Percentiles rank a stretch among this genome's conserved stretches.
Evolutionary conservation across 2,888 invertebrate genomes (phyloP).

Genomic region (Mythimna loreyi): DNA sequence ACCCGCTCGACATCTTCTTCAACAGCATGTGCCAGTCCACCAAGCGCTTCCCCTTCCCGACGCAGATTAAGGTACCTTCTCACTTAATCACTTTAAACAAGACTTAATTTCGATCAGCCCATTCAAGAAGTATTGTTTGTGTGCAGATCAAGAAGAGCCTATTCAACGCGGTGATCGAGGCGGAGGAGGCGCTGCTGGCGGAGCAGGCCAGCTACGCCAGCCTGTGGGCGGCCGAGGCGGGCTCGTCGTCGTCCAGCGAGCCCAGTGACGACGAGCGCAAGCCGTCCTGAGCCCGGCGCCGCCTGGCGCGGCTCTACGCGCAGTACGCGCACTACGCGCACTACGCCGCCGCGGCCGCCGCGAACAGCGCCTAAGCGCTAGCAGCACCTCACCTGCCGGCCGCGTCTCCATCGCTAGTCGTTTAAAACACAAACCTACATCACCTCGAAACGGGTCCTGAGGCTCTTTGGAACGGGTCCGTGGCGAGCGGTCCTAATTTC

Average conservation of each 20-base stretch:
- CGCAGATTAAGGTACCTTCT: slow-evolving; percentile 76
- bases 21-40: slow-evolving; percentile 88
- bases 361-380: slow-evolving; percentile 20
- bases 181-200: slow-evolving; percentile 84
- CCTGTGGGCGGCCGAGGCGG: slow-evolving; percentile 80
- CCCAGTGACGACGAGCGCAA: slow-evolving; percentile 72
- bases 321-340: slow-evolving; percentile 22
- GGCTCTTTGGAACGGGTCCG: too few relatives aligned
- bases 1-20: slow-evolving; percentile 87
- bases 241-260: slow-evolving; percentile 75
- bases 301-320: slow-evolving; percentile 30
- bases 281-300: slow-evolving; percentile 72
- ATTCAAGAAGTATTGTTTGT: background rate
- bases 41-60: slow-evolving; percentile 83
- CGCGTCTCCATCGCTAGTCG: too few relatives aligned
- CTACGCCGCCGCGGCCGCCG: slow-evolving; percentile 23
- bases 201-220: slow-evolving; percentile 86
- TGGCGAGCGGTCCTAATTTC: too few relatives aligned
- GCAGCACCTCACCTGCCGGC: background rate
- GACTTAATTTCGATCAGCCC: background rate
- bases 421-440: background rate
- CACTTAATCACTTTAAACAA: background rate
- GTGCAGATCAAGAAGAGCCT: slow-evolving; percentile 79
- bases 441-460: background rate
- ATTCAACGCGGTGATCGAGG: slow-evolving; percentile 83